These are phyloP conservation scores for Heliothis peltigera DNA, from an alignment of 2,888 invertebrate species.

Conservation along the genomic window DNA sequence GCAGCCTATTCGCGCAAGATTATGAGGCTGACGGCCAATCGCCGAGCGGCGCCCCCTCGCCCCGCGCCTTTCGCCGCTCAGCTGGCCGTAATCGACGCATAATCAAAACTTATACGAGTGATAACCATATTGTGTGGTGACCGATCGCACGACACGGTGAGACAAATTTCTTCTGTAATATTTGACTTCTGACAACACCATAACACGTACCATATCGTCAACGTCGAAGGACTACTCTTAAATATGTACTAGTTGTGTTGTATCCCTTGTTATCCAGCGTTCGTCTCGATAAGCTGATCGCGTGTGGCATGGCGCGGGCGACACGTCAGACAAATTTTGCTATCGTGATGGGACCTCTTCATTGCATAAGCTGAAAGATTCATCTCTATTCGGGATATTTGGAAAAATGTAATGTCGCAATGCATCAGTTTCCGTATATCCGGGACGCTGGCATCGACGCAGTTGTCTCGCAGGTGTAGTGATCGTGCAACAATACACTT, in stretches of 20 bases:
- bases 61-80: slow-evolving; percentile 64
- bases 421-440: slow-evolving; percentile 18
- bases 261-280: no score
- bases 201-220: slow-evolving; percentile 1
- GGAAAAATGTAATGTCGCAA: slow-evolving; percentile 3
- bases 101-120: slow-evolving; percentile 74
- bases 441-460: slow-evolving; percentile 22
- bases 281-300: not conserved
- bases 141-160: slow-evolving; percentile 58
- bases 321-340: slow-evolving; percentile 4
- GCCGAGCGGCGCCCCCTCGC: slow-evolving; percentile 47
- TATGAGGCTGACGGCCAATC: slow-evolving; percentile 71
- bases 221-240: not conserved
- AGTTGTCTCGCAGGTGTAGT: slow-evolving; percentile 14
- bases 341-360: slow-evolving; percentile 3
- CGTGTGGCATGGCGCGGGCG: slow-evolving; percentile 1
- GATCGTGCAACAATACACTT: slow-evolving; percentile 7
- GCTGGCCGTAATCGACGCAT: slow-evolving; percentile 72
- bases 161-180: slow-evolving; percentile 48
- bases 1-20: slow-evolving; percentile 74
- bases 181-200: slow-evolving; percentile 10
- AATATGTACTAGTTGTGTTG: not conserved
- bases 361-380: not conserved
- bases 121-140: slow-evolving; percentile 69
- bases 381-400: slow-evolving; percentile 5